Conservation (phyloP, 2,888 invertebrate species). For the Cloeon dipterum region DNA sequence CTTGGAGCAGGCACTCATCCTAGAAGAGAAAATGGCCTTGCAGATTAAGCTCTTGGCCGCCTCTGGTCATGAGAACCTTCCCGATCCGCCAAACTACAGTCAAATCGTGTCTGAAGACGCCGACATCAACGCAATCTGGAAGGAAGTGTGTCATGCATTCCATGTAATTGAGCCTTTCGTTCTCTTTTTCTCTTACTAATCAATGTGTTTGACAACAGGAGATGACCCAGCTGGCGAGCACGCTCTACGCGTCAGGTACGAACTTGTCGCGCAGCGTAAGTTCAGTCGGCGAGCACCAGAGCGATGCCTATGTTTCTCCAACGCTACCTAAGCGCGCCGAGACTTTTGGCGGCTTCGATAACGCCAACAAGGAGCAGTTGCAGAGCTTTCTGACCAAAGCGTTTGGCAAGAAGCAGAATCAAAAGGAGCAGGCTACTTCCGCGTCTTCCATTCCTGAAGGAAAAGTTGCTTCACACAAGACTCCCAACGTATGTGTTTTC, state of each 20-base stretch:
- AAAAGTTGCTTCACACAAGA: too few species aligned
- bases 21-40: conserved; percentile 74
- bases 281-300: conserved; percentile 82
- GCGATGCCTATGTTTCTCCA: conserved; percentile 62
- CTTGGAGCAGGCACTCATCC: conserved; percentile 56
- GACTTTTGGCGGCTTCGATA: conserved; percentile 89
- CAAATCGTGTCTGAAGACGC: conserved; percentile 48
- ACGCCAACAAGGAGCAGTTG: conserved; percentile 13
- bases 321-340: conserved; percentile 80
- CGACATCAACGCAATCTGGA: conserved; percentile 46
- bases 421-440: too few species aligned
- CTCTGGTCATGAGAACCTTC: conserved; percentile 29
- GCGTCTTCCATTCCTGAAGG: too few species aligned
- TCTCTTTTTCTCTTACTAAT: conserved; percentile 7
- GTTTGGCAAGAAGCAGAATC: too few species aligned
- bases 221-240: conserved; percentile 49
- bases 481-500: too few species aligned
- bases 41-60: conserved; percentile 54
- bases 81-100: conserved; percentile 44
- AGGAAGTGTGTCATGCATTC: conserved; percentile 53
- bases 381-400: not conserved
- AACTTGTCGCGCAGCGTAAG: conserved; percentile 75
- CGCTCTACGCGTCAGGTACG: conserved; percentile 46
- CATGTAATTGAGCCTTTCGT: conserved; percentile 29
- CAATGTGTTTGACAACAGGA: conserved; percentile 31